Evolutionary conservation across 2,888 invertebrate species (phyloP), one percentile per base, ranked within the genome.

Genomic region (Alitta virens): DNA sequence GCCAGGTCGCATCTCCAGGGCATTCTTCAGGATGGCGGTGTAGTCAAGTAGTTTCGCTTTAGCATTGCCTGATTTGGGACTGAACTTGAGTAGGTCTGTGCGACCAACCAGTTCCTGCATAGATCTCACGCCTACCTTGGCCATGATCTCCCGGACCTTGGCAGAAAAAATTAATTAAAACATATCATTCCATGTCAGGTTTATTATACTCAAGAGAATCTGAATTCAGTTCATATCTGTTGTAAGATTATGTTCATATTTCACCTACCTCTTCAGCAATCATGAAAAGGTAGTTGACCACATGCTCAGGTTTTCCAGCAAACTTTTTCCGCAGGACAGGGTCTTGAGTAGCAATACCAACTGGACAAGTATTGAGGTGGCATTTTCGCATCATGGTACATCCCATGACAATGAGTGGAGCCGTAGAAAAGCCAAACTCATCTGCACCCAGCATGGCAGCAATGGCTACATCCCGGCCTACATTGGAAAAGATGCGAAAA

Each of bases 381-480:
- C 99, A 99, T 82, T 99, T 99, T 63, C 99, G 87, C 99, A 99
- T 99, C 99, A 99, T 99, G 0, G 97, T 99, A 79, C 99, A 99
- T 2, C 99, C 99, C 83, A 99, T 88, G 1, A 92, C 95, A 76
- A 99, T 97, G 57, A 99, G 86, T 0, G 99, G 98, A 1, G 97
- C 98, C 0, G 99, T 99, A 80, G 96, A 96, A 85, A 99, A 94
- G 24, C 97, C 99, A 80, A 97, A 93, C 83, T 99, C 99, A 82
- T 99, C 99, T 9, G 99, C 99, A 25, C 99, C 99, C 43, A 99
- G 85, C 49, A 97, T 80, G 0, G 95, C 97, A 1, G 96, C 98
- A 25, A 98, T 92, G 73, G 96, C 88, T 26, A 99, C 93, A 84
- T 99, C 99, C 79, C 94, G 94, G 85, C 87, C 95, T 12, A 94